Conservation (phyloP, 1,140 invertebrate species). For the Drosophila trapezifrons region DNA sequence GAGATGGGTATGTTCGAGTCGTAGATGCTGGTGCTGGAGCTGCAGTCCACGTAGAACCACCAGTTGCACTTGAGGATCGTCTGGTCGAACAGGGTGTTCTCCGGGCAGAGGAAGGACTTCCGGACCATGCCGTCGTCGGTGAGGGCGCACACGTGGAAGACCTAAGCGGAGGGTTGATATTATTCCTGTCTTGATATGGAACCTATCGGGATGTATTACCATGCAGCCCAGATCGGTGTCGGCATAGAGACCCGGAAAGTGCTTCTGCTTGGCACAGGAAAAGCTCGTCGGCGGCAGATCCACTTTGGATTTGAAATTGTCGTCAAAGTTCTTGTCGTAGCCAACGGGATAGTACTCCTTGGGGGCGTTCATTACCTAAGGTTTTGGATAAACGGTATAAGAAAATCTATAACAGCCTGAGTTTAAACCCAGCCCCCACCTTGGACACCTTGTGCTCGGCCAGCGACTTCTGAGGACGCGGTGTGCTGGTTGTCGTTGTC, state of each 20-base stretch:
- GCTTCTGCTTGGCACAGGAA: conserved; percentile 94
- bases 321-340: conserved; percentile 94
- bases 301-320: conserved; percentile 92
- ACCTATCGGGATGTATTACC: conserved; percentile 85
- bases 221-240: conserved; percentile 96
- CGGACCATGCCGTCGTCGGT: conserved; percentile 94
- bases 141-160: conserved; percentile 95
- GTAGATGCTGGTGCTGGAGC: conserved; percentile 90
- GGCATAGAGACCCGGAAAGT: conserved; percentile 94
- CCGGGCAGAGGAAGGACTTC: conserved; percentile 95
- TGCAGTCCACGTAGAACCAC: conserved; percentile 96
- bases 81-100: conserved; percentile 94
- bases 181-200: background rate
- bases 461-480: conserved; percentile 36
- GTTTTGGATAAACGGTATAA: background rate
- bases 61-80: conserved; percentile 95
- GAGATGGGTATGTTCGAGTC: conserved; percentile 95
- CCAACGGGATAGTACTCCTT: conserved; percentile 93
- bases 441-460: conserved; percentile 78
- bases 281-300: conserved; percentile 94
- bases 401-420: background rate
- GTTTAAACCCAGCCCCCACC: conserved; percentile 30
- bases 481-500: conserved; percentile 72
- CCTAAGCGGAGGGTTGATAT: conserved; percentile 85
- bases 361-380: conserved; percentile 93